Evolutionary conservation across 2,888 invertebrate species (phyloP).

Genomic region (Caenorhabditis becei): DNA sequence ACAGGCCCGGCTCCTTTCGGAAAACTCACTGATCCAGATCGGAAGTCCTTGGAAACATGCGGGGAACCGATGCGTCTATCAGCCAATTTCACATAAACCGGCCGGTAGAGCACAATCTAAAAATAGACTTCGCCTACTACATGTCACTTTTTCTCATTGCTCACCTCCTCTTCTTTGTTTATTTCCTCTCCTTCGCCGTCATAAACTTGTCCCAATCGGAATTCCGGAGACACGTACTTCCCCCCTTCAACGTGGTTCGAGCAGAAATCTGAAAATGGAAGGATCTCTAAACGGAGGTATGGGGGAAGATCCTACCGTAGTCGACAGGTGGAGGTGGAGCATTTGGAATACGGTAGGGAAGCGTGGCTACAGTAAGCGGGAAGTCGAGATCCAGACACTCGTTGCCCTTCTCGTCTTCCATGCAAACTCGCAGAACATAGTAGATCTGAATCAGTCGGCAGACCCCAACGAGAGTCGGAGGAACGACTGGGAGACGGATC

Average conservation of each 20-base stretch:
- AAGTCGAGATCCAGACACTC: slow-evolving; percentile 88
- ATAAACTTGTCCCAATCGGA: slow-evolving; percentile 87
- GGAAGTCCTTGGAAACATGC: slow-evolving; percentile 63
- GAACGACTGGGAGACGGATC: slow-evolving; percentile 87
- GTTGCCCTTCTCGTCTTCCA: slow-evolving; percentile 87
- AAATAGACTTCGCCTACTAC: background rate
- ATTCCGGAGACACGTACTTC: slow-evolving; percentile 88
- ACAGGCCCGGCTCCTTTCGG: too few species aligned
- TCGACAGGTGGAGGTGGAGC: slow-evolving; percentile 80
- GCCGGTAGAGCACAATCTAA: slow-evolving; percentile 78
- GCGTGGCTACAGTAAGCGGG: slow-evolving; percentile 88
- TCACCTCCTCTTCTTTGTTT: slow-evolving; percentile 71
- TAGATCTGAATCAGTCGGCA: slow-evolving; percentile 88
- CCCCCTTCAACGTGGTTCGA: slow-evolving; percentile 88
- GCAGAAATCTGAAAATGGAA: slow-evolving; percentile 86
- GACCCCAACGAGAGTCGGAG: slow-evolving; percentile 87
- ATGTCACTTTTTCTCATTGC: background rate
- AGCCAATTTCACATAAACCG: slow-evolving; percentile 76
- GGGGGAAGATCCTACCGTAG: slow-evolving; percentile 71
- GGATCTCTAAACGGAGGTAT: background rate
- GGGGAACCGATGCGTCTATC: slow-evolving; percentile 66
- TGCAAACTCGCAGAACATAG: slow-evolving; percentile 87
- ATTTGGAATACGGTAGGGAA: slow-evolving; percentile 84
- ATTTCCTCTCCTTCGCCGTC: slow-evolving; percentile 77
- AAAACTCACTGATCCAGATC: slow-evolving; percentile 69